phyloP scores from a whole-genome alignment of 1,140 invertebrate genomes.

The Cydia fagiglandana region DNA sequence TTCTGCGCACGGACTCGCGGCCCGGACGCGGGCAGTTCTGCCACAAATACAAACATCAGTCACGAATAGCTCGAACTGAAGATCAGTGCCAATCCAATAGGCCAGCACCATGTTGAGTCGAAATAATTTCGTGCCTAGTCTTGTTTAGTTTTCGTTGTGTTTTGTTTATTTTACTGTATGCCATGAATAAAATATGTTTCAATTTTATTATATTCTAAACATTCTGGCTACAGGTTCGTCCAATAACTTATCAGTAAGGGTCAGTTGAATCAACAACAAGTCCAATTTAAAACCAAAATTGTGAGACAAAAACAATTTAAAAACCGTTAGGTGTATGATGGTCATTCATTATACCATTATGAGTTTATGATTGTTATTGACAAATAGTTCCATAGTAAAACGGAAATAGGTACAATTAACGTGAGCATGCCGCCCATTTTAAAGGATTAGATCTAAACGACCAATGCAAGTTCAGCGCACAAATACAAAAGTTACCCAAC shows the following conservation, averaged over 20 bases:
- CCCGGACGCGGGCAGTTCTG: slow-evolving; percentile 84
- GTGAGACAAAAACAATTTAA: too few relatives aligned
- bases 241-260: too few relatives aligned
- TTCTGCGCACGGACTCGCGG: slow-evolving; percentile 85
- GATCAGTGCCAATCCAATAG: too few relatives aligned
- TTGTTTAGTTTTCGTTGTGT: too few relatives aligned
- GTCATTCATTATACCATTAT: too few relatives aligned
- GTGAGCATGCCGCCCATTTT: slow-evolving; percentile 30
- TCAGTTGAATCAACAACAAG: too few relatives aligned
- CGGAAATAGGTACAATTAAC: background rate
- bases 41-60: slow-evolving; percentile 33
- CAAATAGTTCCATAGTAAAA: background rate
- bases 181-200: too few relatives aligned
- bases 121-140: too few relatives aligned
- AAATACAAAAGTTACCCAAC: slow-evolving; percentile 29
- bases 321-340: too few relatives aligned
- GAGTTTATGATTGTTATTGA: background rate
- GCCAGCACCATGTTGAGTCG: too few relatives aligned
- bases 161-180: too few relatives aligned
- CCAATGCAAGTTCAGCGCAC: slow-evolving; percentile 23
- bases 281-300: too few relatives aligned
- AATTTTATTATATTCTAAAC: background rate
- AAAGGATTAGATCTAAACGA: slow-evolving; percentile 33
- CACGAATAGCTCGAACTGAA: background rate
- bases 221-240: background rate